These are phyloP conservation scores for Dipodomys merriami DNA, from an alignment of 2,113 vertebrate genomes.

Conservation along the genomic window DNA sequence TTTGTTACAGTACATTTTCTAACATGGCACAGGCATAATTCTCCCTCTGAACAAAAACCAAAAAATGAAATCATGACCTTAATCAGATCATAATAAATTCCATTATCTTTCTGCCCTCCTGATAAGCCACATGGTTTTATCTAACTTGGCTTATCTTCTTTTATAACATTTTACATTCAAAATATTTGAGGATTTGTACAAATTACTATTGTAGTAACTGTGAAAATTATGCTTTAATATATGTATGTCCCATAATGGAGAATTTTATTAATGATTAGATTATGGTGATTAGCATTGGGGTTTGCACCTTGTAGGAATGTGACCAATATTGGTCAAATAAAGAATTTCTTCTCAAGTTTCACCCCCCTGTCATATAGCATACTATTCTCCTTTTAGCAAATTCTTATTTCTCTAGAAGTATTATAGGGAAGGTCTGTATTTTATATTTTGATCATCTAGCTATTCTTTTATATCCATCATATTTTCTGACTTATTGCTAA, in stretches of 20 bases:
- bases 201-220: neutral
- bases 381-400: neutral
- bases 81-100: too few relatives aligned
- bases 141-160: neutral
- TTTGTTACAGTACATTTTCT: too few relatives aligned
- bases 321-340: neutral
- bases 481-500: neutral
- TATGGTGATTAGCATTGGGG: neutral
- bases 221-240: too few relatives aligned
- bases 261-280: neutral
- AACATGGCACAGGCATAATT: too few relatives aligned
- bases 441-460: neutral
- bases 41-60: too few relatives aligned
- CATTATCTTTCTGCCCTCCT: too few relatives aligned
- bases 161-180: neutral
- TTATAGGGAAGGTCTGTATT: neutral
- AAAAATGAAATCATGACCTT: too few relatives aligned
- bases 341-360: neutral
- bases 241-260: neutral
- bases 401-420: neutral
- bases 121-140: too few relatives aligned
- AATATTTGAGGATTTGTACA: neutral
- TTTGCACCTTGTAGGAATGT: neutral
- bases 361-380: neutral
- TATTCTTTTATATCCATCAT: neutral